Conservation (phyloP, 2,113 vertebrate species). For the Delphinus delphis region DNA sequence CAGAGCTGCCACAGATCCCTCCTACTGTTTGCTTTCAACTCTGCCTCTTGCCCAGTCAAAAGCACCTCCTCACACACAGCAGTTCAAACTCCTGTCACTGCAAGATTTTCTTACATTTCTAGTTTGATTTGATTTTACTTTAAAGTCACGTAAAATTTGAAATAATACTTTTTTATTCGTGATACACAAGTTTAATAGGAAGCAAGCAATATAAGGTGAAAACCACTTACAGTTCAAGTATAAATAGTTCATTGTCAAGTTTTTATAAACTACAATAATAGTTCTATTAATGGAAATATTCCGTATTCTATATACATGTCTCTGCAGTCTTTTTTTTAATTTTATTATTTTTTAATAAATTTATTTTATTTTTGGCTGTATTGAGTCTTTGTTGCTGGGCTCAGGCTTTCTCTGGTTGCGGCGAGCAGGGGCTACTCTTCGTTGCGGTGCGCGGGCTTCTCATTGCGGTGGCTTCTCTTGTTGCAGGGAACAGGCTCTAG, state of each 20-base stretch:
- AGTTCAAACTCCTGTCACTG: neutral
- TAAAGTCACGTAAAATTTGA: neutral
- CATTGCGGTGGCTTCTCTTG: no score
- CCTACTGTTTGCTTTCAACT: neutral
- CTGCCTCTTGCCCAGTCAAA: neutral
- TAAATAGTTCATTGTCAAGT: neutral
- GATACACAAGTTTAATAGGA: neutral
- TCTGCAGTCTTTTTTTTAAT: neutral
- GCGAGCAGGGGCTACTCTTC: no score
- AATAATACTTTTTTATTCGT: neutral
- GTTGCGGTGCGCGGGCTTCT: no score
- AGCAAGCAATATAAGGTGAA: neutral
- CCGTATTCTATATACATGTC: neutral
- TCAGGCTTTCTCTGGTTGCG: no score
- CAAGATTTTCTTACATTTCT: neutral
- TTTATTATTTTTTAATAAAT: no score
- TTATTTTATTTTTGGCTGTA: no score
- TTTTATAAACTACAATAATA: neutral
- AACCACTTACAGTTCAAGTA: neutral
- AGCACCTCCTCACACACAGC: fast-evolving
- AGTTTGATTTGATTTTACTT: neutral
- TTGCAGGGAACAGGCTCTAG: no score
- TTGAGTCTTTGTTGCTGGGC: no score
- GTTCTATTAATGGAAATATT: neutral
- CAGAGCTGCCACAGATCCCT: neutral